Evolutionary conservation across 2,888 invertebrate species (phyloP).

Genomic region (Hofmannophila pseudospretella): DNA sequence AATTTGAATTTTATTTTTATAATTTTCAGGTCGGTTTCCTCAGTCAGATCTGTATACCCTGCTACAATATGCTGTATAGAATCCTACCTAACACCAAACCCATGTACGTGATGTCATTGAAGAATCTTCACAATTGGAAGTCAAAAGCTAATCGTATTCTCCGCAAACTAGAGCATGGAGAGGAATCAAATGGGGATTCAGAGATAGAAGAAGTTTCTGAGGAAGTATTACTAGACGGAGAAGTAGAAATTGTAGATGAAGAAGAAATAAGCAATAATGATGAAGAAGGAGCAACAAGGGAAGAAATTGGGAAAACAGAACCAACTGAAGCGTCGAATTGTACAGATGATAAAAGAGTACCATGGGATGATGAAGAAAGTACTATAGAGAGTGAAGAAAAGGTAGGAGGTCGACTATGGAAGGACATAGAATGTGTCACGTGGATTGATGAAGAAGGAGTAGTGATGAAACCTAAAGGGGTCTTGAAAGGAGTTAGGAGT

Average conservation of each 20-base stretch:
- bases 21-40: conserved; percentile 85
- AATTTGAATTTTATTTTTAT: too few species aligned
- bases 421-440: conserved; percentile 24
- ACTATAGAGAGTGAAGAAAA: conserved; percentile 3
- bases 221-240: background rate
- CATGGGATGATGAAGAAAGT: conserved; percentile 1
- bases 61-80: conserved; percentile 82
- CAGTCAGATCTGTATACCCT: conserved; percentile 88
- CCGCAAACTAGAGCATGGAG: conserved; percentile 2
- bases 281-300: background rate
- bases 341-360: too few species aligned
- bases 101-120: conserved; percentile 81
- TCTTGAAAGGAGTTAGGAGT: conserved; percentile 10
- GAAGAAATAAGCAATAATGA: background rate
- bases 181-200: background rate
- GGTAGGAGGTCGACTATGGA: conserved; percentile 18
- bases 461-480: conserved; percentile 16
- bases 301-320: too few species aligned
- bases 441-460: conserved; percentile 41
- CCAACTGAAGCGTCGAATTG: too few species aligned
- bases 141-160: conserved; percentile 21
- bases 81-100: conserved; percentile 85
- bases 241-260: background rate
- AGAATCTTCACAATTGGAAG: conserved; percentile 64
- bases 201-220: conserved; percentile 6